phyloP scores from a whole-genome alignment of 2,113 vertebrate genomes.

The Pteruthius melanotis region DNA sequence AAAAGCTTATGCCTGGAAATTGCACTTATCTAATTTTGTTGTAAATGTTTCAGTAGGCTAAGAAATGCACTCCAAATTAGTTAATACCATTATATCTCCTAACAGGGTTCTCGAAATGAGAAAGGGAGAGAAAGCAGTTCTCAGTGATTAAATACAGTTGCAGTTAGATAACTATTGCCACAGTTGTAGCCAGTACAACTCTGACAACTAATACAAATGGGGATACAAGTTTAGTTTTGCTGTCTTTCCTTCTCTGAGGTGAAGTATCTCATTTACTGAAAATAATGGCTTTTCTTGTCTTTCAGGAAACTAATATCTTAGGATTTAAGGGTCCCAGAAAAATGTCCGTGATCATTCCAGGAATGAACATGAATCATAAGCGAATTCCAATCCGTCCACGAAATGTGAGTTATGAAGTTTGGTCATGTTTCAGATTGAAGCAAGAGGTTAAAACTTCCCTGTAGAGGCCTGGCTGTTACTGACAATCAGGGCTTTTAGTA shows the following conservation, averaged over 20 bases:
- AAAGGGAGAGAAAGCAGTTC: neutral
- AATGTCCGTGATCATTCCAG: conserved; percentile 97
- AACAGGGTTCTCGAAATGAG: neutral
- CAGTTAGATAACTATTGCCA: neutral
- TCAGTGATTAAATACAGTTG: neutral
- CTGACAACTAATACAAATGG: neutral
- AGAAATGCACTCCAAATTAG: neutral
- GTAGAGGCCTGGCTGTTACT: neutral
- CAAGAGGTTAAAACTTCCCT: neutral
- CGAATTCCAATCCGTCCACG: conserved; percentile 85
- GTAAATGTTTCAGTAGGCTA: neutral
- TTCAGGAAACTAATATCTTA: conserved; percentile 94
- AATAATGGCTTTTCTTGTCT: neutral
- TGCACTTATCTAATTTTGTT: neutral
- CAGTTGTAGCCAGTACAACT: neutral
- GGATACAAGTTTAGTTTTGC: neutral
- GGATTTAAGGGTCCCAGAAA: conserved; percentile 96
- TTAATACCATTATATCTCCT: neutral
- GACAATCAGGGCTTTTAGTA: neutral
- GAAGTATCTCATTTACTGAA: neutral
- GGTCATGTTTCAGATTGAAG: neutral
- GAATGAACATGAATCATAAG: conserved; percentile 93
- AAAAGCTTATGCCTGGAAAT: neutral
- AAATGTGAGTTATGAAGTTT: conserved; percentile 76
- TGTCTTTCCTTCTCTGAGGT: neutral